These are phyloP conservation scores for Petrosia ficiformis DNA, from an alignment of 37 sponge, comb jelly and placozoan genomes.

Conservation along the genomic window DNA sequence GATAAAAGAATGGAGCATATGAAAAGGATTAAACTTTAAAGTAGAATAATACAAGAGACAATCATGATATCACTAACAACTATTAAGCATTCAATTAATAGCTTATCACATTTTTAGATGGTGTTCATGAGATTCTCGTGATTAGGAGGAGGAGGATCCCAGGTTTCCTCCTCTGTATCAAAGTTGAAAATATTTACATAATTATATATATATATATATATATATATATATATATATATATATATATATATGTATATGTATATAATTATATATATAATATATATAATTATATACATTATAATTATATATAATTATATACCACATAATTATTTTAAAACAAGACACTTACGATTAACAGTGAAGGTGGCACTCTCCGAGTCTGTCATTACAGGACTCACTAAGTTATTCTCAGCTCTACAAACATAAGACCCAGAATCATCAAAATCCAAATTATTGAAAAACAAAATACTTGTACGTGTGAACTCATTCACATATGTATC, in stretches of 20 bases:
- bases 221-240: background rate
- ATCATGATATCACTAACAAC: background rate
- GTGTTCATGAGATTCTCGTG: too few relatives aligned
- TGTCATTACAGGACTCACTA: background rate
- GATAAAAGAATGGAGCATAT: background rate
- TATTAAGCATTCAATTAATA: background rate
- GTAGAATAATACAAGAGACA: too few relatives aligned
- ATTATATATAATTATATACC: background rate
- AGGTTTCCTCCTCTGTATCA: background rate
- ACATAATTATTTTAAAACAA: background rate
- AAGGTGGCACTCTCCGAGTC: background rate
- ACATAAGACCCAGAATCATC: background rate
- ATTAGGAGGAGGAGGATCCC: too few relatives aligned
- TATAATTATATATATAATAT: background rate
- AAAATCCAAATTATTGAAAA: background rate
- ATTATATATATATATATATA: background rate
- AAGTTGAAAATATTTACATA: background rate
- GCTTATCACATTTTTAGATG: too few relatives aligned
- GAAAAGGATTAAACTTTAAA: too few relatives aligned
- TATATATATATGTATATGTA: background rate
- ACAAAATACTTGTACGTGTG: background rate
- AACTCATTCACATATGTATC: background rate
- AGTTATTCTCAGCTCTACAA: background rate
- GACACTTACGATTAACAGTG: slow-evolving; percentile 3
- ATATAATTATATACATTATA: background rate